Evolutionary conservation across 2,113 vertebrate species (phyloP), one percentile per base, ranked within the genome.

Genomic region (Salvelinus namaycush): DNA sequence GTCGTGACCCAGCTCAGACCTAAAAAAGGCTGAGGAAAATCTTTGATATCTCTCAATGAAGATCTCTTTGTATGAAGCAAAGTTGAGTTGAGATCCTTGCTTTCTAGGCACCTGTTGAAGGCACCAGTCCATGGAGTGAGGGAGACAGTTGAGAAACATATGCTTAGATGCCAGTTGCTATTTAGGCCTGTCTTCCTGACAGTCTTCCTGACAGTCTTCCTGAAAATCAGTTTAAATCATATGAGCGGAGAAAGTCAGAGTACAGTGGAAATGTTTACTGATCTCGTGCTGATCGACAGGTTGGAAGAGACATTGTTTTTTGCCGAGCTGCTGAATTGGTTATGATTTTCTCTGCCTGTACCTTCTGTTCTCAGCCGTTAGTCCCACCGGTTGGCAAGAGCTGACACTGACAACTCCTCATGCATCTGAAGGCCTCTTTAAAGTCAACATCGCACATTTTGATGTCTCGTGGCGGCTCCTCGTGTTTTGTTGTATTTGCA

Each of bases 381-480:
- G 79, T 88, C 89, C 87, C 85, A 81, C 60, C 74, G 89, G 88
- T 78, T 88, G 79, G 73, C 71, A 70, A n/a, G 49, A 64, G 70
- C 76, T 57, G 20, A 81, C 86, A 79, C 82, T 84, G 88, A 90
- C 90, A 84, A 82, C 88, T 90, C 90, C 77, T 88, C 89, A 68
- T 88, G 87, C 86, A 89, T 91, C 87, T 89, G 80, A 90, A 92
- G 87, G 84, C 86, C 90, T 54, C 93, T 93, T 89, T 93, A 90
- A 93, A 93, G 92, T 94, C 89, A 85, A 87, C 89, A 87, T 89
- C 87, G 27, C 82, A 90, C 85, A 87, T 89, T 91, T 86, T 90
- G 84, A 91, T 88, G 87, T 86, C 87, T 89, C 86, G 66, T 81
- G 86, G 84, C 86, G 87, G 85, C 76, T 44, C 73, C 83, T 79